Evolutionary conservation across 1,140 invertebrate genomes (phyloP), one percentile per base, ranked within the genome.

Genomic region (Condylostylus longicornis): DNA sequence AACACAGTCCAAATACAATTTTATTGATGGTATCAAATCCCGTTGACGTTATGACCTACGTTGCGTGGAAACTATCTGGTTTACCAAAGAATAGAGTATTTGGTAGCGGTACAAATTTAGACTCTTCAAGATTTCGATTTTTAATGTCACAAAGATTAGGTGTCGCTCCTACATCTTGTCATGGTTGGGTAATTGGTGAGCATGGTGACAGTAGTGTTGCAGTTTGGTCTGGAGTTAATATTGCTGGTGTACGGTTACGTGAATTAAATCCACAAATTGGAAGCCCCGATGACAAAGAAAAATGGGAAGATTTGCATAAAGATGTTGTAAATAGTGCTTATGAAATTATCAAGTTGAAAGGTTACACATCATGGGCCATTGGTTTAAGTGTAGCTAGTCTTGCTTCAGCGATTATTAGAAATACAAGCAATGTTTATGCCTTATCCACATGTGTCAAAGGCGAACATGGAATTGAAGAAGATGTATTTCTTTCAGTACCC

Each of bases 11-110:
- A 2, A 71, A 91, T 45, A 75, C 83, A 14, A 77, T 89, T 35
- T 62, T 93, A n/a, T 52, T 93, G 18, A 77, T 93, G 48, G 85
- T 91, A 1, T 87, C 82, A 39, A 93, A 93, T 61, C 88, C 87
- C 30, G 84, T 89, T 5, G 88, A 93, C 53, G 78, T 91, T 45
- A 61, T 93, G 40, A 89, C 86, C 5, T 90, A 89, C 50, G 82
- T 91, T n/a, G 77, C 86, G 4, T 93, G 87, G 87, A 91, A 88
- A 56, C 51, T 91, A 19, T 88, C 83, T 42, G 86, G 87, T 3
- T 63, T 93, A 41, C 86, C 87, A 10, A 77, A 79, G 50, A 72
- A 88, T 50, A 73, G 78, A 23, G 82, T 93, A 7, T 81, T 93
- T 50, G 88, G 88, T 14, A 86, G 84, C 25, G 88, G 88, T 14